These are phyloP conservation scores for Mimachlamys varia DNA, from an alignment of 2,888 invertebrate genomes.

Conservation along the genomic window DNA sequence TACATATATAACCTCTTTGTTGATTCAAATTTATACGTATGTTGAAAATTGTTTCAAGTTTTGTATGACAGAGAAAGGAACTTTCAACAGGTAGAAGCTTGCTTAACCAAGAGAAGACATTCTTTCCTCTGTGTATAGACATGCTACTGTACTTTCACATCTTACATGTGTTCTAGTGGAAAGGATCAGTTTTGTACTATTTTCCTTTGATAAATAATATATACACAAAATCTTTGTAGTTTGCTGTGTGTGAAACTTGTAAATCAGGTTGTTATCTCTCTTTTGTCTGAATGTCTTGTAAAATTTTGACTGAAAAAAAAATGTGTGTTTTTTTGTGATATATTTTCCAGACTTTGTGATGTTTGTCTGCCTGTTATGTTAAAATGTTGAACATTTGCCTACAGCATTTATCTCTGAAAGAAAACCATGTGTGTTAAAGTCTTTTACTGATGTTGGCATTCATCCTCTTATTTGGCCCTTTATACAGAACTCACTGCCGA, in stretches of 20 bases:
- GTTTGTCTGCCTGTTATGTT: neutral
- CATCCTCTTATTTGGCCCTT: neutral
- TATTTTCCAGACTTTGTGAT: neutral
- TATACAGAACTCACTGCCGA: neutral
- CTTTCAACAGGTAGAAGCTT: neutral
- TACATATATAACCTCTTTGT: conserved; percentile 27
- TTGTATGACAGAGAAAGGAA: neutral
- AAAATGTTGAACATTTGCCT: neutral
- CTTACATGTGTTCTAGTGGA: neutral
- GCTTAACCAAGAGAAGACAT: neutral
- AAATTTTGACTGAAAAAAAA: neutral
- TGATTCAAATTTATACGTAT: conserved; percentile 8
- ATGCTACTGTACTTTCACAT: neutral
- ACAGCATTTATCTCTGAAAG: neutral
- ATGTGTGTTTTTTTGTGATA: neutral
- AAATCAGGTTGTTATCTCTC: neutral
- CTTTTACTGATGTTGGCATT: neutral
- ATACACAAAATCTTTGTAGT: neutral
- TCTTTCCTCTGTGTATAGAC: neutral
- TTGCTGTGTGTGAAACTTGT: conserved; percentile 21
- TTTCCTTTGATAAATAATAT: neutral
- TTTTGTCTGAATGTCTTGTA: neutral
- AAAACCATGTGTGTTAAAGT: neutral
- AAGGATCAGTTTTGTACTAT: neutral
- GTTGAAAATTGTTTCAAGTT: conserved; percentile 8